Conservation (phyloP, 2,888 invertebrate species). For the Drosophila fungiperda region DNA sequence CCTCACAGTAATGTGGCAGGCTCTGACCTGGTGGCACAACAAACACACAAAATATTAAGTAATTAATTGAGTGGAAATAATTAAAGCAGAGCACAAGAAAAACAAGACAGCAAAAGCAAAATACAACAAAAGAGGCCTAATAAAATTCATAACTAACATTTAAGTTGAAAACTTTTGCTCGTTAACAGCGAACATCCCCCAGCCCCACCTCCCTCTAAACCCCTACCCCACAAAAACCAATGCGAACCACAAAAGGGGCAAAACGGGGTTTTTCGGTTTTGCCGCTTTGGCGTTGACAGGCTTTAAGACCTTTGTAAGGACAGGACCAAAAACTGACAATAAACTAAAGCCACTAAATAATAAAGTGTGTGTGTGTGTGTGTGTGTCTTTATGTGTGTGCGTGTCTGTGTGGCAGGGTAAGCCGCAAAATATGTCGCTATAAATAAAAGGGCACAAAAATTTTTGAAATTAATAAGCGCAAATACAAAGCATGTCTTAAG, state of each 20-base stretch:
- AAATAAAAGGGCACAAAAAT: constrained; percentile 60
- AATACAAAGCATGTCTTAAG: constrained; percentile 26
- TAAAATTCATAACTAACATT: constrained; percentile 80
- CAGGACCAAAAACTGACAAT: constrained; percentile 70
- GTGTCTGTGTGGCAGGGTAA: constrained; percentile 26
- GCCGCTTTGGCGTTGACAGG: constrained; percentile 61
- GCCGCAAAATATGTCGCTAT: constrained; percentile 60
- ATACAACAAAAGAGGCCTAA: constrained; percentile 40
- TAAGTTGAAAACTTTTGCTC: constrained; percentile 78
- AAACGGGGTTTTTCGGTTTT: background rate
- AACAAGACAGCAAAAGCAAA: constrained; percentile 23
- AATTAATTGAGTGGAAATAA: constrained; percentile 62
- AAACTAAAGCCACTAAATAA: constrained; percentile 78
- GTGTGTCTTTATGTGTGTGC: background rate
- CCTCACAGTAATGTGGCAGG: constrained; percentile 75
- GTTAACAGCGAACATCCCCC: constrained; percentile 54
- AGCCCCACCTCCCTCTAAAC: background rate
- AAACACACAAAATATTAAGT: constrained; percentile 66
- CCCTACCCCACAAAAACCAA: constrained; percentile 6
- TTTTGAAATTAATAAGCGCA: constrained; percentile 74
- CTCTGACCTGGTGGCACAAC: constrained; percentile 70
- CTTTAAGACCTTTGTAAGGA: constrained; percentile 75
- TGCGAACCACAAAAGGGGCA: constrained; percentile 30
- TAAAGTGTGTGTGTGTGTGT: constrained; percentile 47
- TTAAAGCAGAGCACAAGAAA: constrained; percentile 39